These are phyloP conservation scores for Crotalus helleri DNA, from an alignment of 2,113 vertebrate genomes.

Conservation along the genomic window DNA sequence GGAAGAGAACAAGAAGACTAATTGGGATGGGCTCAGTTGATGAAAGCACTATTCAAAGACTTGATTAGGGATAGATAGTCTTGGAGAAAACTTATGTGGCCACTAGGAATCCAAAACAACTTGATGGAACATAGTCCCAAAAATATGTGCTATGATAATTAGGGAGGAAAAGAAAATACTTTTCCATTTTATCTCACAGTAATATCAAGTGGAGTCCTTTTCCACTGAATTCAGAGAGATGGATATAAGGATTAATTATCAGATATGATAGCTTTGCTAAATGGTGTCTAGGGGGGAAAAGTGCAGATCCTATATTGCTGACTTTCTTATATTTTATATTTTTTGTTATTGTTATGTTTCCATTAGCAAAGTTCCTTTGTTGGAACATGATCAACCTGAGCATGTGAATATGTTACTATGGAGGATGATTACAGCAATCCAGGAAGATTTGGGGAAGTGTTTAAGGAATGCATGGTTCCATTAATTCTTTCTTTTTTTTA, in stretches of 20 bases:
- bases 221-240: not conserved
- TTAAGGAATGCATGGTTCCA: not conserved
- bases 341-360: not conserved
- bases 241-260: not conserved
- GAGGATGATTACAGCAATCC: not conserved
- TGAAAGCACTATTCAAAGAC: not conserved
- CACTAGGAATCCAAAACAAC: no score
- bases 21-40: not conserved
- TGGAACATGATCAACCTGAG: not conserved
- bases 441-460: not conserved
- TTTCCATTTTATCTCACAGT: not conserved
- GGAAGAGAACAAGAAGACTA: not conserved
- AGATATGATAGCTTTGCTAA: not conserved
- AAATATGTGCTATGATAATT: not conserved
- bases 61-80: no score
- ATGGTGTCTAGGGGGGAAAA: not conserved
- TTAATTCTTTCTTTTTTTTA: not conserved
- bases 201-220: not conserved
- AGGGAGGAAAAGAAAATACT: not conserved
- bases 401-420: not conserved
- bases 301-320: not conserved
- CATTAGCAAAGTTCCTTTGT: not conserved
- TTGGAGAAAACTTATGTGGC: no score
- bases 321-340: not conserved
- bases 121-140: not conserved